Conservation (phyloP, 2,888 invertebrate species). For the Nomada hirtipes region DNA sequence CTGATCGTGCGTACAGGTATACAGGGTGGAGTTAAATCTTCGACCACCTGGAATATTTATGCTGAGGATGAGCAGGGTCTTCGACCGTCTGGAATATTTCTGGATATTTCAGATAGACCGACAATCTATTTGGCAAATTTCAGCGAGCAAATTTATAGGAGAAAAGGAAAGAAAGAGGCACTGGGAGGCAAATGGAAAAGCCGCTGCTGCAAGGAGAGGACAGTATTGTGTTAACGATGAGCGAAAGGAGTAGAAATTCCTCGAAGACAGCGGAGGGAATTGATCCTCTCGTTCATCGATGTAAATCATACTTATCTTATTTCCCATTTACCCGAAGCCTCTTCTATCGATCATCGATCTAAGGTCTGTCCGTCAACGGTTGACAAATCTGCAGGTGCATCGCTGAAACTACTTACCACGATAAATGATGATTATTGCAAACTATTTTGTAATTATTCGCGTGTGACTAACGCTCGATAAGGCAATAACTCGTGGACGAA, state of each 20-base stretch:
- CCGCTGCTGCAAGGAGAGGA: constrained; percentile 31
- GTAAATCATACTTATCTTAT: neutral
- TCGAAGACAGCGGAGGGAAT: constrained; percentile 6
- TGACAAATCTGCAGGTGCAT: neutral
- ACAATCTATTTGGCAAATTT: constrained; percentile 16
- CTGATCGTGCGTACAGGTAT: neutral
- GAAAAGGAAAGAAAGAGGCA: neutral
- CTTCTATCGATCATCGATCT: neutral
- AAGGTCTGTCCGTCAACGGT: neutral
- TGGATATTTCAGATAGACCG: neutral
- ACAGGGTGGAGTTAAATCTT: constrained; percentile 31
- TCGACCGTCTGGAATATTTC: too few species aligned
- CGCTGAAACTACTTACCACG: neutral
- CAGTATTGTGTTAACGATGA: constrained; percentile 32
- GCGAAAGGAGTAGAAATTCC: constrained; percentile 40
- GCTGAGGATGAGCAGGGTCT: too few species aligned
- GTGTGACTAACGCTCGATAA: constrained; percentile 22
- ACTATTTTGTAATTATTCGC: constrained; percentile 30
- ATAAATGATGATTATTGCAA: constrained; percentile 25
- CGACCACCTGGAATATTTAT: constrained; percentile 48
- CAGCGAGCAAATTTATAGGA: neutral
- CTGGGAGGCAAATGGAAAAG: constrained; percentile 31
- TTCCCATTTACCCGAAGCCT: neutral
- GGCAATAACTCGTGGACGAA: constrained; percentile 18
- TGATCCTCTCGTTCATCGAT: constrained; percentile 34